Evolutionary conservation across 1,140 invertebrate genomes (phyloP), one percentile per base, ranked within the genome.

Genomic region (Drosophila setifemur): DNA sequence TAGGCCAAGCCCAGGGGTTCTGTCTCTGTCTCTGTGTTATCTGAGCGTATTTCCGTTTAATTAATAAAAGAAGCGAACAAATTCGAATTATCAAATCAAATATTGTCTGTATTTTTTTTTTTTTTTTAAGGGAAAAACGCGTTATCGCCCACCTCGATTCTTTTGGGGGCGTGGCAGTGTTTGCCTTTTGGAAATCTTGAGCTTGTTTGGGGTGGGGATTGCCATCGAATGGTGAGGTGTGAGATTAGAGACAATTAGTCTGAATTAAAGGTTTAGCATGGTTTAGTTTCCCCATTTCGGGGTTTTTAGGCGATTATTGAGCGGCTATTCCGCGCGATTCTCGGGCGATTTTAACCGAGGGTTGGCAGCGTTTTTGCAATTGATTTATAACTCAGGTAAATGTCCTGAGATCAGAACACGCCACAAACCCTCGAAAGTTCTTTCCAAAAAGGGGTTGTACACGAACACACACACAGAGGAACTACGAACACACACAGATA

Each of bases 321-420:
- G 47, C 55, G 50, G 47, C 33, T 37, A 52, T 44, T 44, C 47
- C 39, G 35, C 12, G 60, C 53, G 61, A 35, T 57, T 64, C 19
- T 4, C 11, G 18, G 4, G 31, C 55, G 63, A 64, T 57, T 37
- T 33, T 3, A 18, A 11, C 50, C 11, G 29, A 25, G 68, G 60
- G 50, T 67, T 66, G 70, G 68, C 37, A n/a, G 47, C 43, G 47
- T 16, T 49, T 57, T 48, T 58, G 77, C 77, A 75, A 82, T 82
- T 82, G 77, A 81, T 81, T 82, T 82, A 82, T 72, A 72, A 57
- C 77, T 79, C 81, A 85, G 79, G 81, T 83, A 83, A 83, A 74
- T 85, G 75, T 83, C 79, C 79, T 79, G 79, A 67, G 74, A 85
- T 85, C 79, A 74, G 76, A 58, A 75, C 76, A 79, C 70, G 79